A percentile compares a stretch with the other conserved stretches of the same genome.
Evolutionary conservation across 2,888 invertebrate species (phyloP).

Genomic region (Caenorhabditis panamensis): DNA sequence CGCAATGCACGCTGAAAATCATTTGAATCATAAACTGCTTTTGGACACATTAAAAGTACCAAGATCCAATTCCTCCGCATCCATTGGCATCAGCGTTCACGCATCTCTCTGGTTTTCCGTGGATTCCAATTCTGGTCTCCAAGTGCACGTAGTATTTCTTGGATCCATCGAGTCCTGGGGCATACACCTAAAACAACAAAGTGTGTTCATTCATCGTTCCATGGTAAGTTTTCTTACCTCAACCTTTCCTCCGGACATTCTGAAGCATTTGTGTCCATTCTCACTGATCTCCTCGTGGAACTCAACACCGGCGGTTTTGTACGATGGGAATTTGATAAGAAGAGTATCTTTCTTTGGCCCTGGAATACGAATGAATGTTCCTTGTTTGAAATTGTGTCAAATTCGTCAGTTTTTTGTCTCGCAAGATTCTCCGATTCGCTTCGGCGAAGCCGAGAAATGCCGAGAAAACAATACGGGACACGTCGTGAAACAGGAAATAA

Average conservation of each 20-base stretch:
- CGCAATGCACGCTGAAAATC: constrained; percentile 75
- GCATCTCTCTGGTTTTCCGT: constrained; percentile 80
- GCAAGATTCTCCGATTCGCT: constrained; percentile 6
- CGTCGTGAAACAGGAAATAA: constrained; percentile 39
- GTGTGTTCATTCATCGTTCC: no score
- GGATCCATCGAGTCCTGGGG: constrained; percentile 71
- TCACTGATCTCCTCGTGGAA: constrained; percentile 72
- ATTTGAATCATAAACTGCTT: not conserved
- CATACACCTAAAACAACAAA: constrained; percentile 53
- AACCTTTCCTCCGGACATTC: constrained; percentile 80
- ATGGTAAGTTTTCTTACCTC: constrained; percentile 74
- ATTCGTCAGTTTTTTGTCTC: constrained; percentile 24
- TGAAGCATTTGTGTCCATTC: constrained; percentile 78
- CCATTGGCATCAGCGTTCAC: constrained; percentile 80
- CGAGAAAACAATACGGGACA: constrained; percentile 27
- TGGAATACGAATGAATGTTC: constrained; percentile 29
- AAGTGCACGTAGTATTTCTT: constrained; percentile 80
- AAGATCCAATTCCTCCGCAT: constrained; percentile 80
- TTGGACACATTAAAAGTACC: constrained; percentile 57
- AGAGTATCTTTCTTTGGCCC: constrained; percentile 75
- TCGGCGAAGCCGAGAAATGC: constrained; percentile 30
- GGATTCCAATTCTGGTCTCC: constrained; percentile 80
- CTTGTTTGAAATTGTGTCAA: constrained; percentile 2
- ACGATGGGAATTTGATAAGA: constrained; percentile 80
- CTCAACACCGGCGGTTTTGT: constrained; percentile 74